Evolutionary conservation across 30 jellyfish, hydroid and myxozoan genomes (phyloP).

Genomic region (Hydractinia echinata): DNA sequence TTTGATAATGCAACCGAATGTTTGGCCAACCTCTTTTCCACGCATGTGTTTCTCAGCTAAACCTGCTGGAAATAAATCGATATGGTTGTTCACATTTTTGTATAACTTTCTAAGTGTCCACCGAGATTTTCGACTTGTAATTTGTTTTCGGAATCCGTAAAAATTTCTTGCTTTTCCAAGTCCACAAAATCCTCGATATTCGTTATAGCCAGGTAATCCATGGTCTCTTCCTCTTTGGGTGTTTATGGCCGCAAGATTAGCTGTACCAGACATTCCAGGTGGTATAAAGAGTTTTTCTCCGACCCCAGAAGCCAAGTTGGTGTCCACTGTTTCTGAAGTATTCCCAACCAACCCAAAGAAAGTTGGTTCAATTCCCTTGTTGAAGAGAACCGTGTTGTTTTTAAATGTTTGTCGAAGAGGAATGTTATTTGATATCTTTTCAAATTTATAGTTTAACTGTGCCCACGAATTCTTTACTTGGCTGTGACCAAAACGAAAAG

Average conservation of each 20-base stretch:
- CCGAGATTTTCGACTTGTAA: slow-evolving; percentile 22
- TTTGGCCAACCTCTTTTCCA: slow-evolving; percentile 33
- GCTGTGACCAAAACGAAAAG: slow-evolving; percentile 48
- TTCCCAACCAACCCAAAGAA: slow-evolving; percentile 69
- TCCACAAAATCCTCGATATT: slow-evolving; percentile 25
- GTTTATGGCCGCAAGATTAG: slow-evolving; percentile 75
- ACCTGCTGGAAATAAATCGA: slow-evolving; percentile 46
- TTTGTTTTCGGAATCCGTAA: slow-evolving; percentile 17
- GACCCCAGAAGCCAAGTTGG: slow-evolving; percentile 25
- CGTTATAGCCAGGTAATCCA: slow-evolving; percentile 83
- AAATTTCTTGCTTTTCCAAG: slow-evolving; percentile 2
- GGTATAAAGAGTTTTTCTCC: slow-evolving; percentile 32
- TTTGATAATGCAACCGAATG: slow-evolving; percentile 32
- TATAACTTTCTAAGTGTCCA: slow-evolving; percentile 6
- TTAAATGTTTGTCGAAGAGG: slow-evolving; percentile 33
- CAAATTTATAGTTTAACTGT: slow-evolving; percentile 26
- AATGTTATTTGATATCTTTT: slow-evolving; percentile 3
- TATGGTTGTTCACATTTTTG: slow-evolving; percentile 18
- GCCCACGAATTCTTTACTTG: slow-evolving; percentile 1
- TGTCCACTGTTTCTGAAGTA: slow-evolving; percentile 44
- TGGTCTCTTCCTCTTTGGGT: slow-evolving; percentile 95
- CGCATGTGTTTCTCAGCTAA: slow-evolving; percentile 25
- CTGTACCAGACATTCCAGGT: slow-evolving; percentile 44
- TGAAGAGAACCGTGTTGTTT: slow-evolving; percentile 49
- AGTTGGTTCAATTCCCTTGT: slow-evolving; percentile 73